phyloP scores from a whole-genome alignment of 1,140 invertebrate species.

The Bombus sylvicola region DNA sequence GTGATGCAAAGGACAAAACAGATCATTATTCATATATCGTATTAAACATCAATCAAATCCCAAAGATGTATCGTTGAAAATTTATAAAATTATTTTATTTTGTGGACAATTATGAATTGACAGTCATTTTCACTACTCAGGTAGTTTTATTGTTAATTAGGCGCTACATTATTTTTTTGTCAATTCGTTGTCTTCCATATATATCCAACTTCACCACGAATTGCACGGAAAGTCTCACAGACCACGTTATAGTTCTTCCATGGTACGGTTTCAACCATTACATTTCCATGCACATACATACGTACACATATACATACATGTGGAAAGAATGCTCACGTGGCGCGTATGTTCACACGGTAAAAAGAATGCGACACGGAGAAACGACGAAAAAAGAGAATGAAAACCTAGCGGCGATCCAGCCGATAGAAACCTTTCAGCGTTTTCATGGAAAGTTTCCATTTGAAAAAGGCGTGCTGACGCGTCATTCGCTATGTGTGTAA shows the following conservation, averaged over 20 bases:
- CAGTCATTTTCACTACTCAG: not conserved
- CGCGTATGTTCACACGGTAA: not conserved
- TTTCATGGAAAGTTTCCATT: conserved; percentile 51
- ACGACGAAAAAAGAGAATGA: conserved; percentile 36
- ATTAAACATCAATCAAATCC: too few relatives aligned
- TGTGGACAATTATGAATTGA: not conserved
- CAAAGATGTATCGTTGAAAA: not conserved
- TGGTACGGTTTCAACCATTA: not conserved
- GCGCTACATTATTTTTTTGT: not conserved
- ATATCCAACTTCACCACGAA: not conserved
- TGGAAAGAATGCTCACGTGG: too few relatives aligned
- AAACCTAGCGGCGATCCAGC: conserved; percentile 42
- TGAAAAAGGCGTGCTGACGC: conserved; percentile 38
- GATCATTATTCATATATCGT: too few relatives aligned
- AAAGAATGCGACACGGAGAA: conserved; percentile 12
- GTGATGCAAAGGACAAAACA: too few relatives aligned
- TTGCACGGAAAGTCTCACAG: not conserved
- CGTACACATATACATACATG: too few relatives aligned
- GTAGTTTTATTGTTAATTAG: not conserved
- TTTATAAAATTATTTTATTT: not conserved
- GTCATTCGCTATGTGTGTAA: not conserved
- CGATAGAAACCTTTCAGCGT: conserved; percentile 54
- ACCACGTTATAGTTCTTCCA: not conserved
- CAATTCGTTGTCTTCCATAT: not conserved
- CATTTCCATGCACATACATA: not conserved